A percentile compares a stretch with the other conserved stretches of the same genome.
Evolutionary conservation across 1,140 invertebrate species (phyloP).

Genomic region (Drosophila baimaii): DNA sequence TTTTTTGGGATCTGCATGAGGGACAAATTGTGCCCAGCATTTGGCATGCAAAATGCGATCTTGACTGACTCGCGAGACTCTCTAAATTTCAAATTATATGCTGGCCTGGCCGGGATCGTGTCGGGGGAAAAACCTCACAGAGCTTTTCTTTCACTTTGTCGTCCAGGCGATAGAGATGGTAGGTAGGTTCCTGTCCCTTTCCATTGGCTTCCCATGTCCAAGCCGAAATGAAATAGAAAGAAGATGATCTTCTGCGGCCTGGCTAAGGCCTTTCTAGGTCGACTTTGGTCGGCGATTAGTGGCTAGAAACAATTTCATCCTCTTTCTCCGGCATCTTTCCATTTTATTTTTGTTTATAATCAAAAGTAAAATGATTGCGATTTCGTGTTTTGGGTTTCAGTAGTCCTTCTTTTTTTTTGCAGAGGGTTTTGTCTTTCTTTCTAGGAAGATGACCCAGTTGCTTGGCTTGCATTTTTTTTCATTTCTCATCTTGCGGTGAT

Average conservation of each 20-base stretch:
- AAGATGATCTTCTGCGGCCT: slow-evolving; percentile 46
- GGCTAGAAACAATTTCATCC: slow-evolving; percentile 54
- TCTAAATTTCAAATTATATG: slow-evolving; percentile 76
- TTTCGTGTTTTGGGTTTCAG: slow-evolving; percentile 69
- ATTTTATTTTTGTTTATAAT: slow-evolving; percentile 72
- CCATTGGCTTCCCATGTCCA: slow-evolving; percentile 46
- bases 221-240: slow-evolving; percentile 62
- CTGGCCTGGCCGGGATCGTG: slow-evolving; percentile 60
- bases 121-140: slow-evolving; percentile 35
- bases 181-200: slow-evolving; percentile 45
- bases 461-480: slow-evolving; percentile 44
- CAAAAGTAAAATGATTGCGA: slow-evolving; percentile 81
- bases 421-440: slow-evolving; percentile 45
- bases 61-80: slow-evolving; percentile 45
- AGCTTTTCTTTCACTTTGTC: slow-evolving; percentile 57
- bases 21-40: slow-evolving; percentile 71
- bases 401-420: slow-evolving; percentile 13
- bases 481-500: slow-evolving; percentile 58
- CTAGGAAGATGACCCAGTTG: slow-evolving; percentile 70
- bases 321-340: slow-evolving; percentile 31
- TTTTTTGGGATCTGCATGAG: slow-evolving; percentile 43
- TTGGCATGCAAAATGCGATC: slow-evolving; percentile 76
- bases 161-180: slow-evolving; percentile 2
- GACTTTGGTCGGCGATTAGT: slow-evolving; percentile 43
- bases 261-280: slow-evolving; percentile 54